A percentile compares a stretch with the other conserved stretches of the same genome.
Conservation (phyloP, 2,113 vertebrate species). For the Edolisoma coerulescens region DNA sequence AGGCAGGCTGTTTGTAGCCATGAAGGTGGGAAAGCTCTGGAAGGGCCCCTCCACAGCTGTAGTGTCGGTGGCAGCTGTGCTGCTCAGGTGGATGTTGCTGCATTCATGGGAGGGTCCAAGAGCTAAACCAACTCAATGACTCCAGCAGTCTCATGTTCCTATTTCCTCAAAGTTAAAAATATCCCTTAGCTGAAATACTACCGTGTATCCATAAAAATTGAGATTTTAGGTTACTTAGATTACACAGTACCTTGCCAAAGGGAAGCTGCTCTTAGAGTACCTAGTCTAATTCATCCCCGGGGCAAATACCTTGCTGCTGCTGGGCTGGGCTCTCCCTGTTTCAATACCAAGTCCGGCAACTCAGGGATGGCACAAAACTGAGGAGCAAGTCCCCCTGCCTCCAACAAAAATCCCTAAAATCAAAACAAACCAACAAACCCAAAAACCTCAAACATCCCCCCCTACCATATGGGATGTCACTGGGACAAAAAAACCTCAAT, state of each 20-base stretch:
- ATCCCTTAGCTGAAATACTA: background rate
- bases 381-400: background rate
- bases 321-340: background rate
- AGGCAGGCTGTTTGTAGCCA: background rate
- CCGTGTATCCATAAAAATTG: background rate
- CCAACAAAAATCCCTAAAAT: background rate
- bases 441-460: fast-evolving
- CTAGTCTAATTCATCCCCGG: background rate
- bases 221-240: background rate
- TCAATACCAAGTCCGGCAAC: fast-evolving
- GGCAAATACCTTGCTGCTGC: background rate
- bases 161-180: background rate
- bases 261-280: background rate
- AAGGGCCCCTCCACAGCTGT: background rate
- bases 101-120: background rate
- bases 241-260: background rate
- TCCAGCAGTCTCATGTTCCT: background rate
- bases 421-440: background rate
- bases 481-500: background rate
- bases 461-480: too few relatives aligned
- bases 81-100: background rate
- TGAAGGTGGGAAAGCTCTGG: background rate
- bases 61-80: fast-evolving
- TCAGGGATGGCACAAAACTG: background rate
- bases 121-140: background rate